Evolutionary conservation across 2,888 invertebrate species (phyloP).

Genomic region (Seladonia tumulorum): DNA sequence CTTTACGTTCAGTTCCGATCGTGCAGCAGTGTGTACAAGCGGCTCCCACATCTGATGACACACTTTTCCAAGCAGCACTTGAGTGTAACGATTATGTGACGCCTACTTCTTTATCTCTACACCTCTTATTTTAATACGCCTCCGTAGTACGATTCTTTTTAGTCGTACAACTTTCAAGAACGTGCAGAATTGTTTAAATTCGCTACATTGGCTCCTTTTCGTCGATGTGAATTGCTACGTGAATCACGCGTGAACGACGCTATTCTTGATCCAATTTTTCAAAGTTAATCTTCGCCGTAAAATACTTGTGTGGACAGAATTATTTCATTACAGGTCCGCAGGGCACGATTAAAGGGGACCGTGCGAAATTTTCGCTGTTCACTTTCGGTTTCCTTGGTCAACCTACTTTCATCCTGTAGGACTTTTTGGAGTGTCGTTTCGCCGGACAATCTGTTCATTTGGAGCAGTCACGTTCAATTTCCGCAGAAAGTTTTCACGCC

Average conservation of each 20-base stretch:
- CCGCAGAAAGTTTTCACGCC: background rate
- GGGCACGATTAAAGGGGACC: background rate
- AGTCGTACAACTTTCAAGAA: background rate
- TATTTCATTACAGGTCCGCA: background rate
- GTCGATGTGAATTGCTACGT: no score
- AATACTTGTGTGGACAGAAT: no score
- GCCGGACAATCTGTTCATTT: no score
- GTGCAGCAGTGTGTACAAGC: background rate
- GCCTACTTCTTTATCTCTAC: background rate
- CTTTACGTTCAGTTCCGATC: background rate
- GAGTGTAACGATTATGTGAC: background rate
- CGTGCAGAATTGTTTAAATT: background rate
- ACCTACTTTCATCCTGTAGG: no score
- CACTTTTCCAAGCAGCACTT: background rate
- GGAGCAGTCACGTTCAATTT: background rate
- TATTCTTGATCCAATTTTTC: no score
- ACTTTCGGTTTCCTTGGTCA: no score
- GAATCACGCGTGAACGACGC: no score
- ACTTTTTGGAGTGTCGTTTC: no score
- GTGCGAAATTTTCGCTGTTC: no score
- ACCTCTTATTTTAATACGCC: background rate
- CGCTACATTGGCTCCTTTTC: no score
- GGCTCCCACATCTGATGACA: slow-evolving; percentile 4
- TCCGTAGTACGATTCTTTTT: background rate
- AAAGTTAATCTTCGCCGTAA: no score